phyloP scores from a whole-genome alignment of 2,888 invertebrate species.

The Tigriopus californicus region DNA sequence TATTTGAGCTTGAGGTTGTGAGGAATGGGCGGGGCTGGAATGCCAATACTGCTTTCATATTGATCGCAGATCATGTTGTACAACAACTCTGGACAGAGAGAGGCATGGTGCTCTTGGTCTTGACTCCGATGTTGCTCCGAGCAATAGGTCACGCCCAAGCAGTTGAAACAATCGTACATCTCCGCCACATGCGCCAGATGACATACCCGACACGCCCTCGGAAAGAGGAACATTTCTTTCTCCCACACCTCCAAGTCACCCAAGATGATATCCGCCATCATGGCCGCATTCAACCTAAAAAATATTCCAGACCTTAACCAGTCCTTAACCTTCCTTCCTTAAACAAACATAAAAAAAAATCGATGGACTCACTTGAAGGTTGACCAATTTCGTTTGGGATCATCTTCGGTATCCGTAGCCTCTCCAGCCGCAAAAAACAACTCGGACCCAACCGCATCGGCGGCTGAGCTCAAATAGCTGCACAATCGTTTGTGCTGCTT shows the following conservation, averaged over 20 bases:
- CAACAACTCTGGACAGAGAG: background rate
- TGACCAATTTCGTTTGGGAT: background rate
- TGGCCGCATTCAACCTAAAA: background rate
- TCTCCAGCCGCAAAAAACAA: background rate
- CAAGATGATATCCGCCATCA: background rate
- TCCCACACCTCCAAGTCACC: background rate
- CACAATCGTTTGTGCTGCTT: constrained; percentile 5
- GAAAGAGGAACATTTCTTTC: constrained; percentile 13
- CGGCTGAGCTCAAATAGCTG: background rate
- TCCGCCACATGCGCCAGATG: background rate
- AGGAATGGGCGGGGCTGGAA: constrained; percentile 3
- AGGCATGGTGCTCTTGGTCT: background rate
- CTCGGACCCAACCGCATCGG: background rate
- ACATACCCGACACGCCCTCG: constrained; percentile 3
- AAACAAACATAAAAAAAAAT: too few relatives aligned
- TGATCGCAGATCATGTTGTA: background rate
- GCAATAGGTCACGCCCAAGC: constrained; percentile 6
- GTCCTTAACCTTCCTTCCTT: background rate
- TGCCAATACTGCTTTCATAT: background rate
- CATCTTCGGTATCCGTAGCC: background rate
- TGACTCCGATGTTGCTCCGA: background rate
- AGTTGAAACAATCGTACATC: constrained; percentile 7
- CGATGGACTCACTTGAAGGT: too few relatives aligned
- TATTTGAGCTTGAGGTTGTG: background rate
- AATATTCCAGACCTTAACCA: background rate